phyloP scores from a whole-genome alignment of 2,888 invertebrate species.

The Agonopterix arenella region DNA sequence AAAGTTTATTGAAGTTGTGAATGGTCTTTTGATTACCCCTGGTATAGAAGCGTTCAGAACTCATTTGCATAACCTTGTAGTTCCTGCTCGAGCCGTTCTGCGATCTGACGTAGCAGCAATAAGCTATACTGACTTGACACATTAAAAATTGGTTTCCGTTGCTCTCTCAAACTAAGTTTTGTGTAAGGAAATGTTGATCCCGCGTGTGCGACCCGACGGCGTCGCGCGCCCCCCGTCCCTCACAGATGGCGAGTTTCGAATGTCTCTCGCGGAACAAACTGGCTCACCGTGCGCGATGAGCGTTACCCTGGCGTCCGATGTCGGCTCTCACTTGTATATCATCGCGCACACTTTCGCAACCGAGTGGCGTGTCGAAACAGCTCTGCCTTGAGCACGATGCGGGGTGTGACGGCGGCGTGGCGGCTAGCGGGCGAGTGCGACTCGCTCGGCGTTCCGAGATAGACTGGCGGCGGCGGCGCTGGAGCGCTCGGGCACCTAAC shows the following conservation, averaged over 20 bases:
- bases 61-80: constrained; percentile 78
- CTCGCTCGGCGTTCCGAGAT: constrained; percentile 23
- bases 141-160: constrained; percentile 73
- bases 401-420: constrained; percentile 36
- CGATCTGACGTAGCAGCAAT: constrained; percentile 76
- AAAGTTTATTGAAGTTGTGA: constrained; percentile 77
- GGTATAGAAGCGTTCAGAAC: constrained; percentile 77
- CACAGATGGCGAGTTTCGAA: constrained; percentile 56
- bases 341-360: constrained; percentile 75
- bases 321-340: constrained; percentile 75
- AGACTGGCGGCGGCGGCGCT: constrained; percentile 13
- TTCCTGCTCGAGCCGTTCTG: constrained; percentile 73
- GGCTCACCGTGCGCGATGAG: constrained; percentile 74
- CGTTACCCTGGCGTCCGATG: constrained; percentile 65
- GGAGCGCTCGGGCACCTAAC: constrained; percentile 18
- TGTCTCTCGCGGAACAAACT: constrained; percentile 63
- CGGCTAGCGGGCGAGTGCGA: constrained; percentile 17
- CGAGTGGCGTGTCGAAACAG: constrained; percentile 68
- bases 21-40: constrained; percentile 77
- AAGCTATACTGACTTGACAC: constrained; percentile 76
- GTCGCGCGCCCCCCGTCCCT: constrained; percentile 69
- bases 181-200: constrained; percentile 43
- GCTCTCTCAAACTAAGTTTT: constrained; percentile 53
- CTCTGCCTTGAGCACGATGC: constrained; percentile 52
- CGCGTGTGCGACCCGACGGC: constrained; percentile 71